Base-by-base conservation (phyloP, 2,888 invertebrate genomes). In the Marasmarcha lunaedactyla region DNA sequence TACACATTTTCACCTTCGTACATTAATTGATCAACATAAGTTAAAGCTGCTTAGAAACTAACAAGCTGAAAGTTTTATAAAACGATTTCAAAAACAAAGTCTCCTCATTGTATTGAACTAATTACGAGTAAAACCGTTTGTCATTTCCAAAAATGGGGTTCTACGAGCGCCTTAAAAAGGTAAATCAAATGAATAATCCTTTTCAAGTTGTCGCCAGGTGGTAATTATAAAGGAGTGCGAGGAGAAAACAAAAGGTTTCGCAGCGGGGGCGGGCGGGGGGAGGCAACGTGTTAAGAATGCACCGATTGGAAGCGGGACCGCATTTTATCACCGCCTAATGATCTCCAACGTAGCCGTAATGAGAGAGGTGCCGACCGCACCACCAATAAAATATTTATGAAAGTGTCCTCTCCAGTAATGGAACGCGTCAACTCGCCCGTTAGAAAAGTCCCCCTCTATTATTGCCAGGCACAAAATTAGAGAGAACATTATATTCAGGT, bases 321-420 rank as follows among this genome's bases (percentile, higher is more conserved):
- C 77, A 72, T 74, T 74, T 77, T 77, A 79, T 77, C 76, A 63
- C 61, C 61, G 55, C 65, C 71, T 76, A 77, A 78, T 76, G 77
- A 77, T 71, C 72, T 67, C 59, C 49, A 56, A 57, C 63, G 60
- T 56, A 50, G 54, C 49, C 48, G 69, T 77, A 79, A 77, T 78
- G 76, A 76, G 77, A 59, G 64, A 61, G 66, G 61, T 57, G 63
- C 58, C 58, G 57, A 53, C 58, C 62, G 49, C 52, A 55, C 62
- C 58, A 66, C 71, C 77, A 77, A 76, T 78, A 76, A 77, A 73
- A 70, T 77, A 77, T 78, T 77, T 77, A 77, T 77, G 76, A 73
- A 74, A 72, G 61, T 70, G 58, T 66, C 71, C 67, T 60, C 55
- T 46, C 48, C 55, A 49, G 60, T 77, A 78, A 78, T 78, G 72